phyloP scores from a whole-genome alignment of 2,113 vertebrate species.

The Antechinus stuartii region DNA sequence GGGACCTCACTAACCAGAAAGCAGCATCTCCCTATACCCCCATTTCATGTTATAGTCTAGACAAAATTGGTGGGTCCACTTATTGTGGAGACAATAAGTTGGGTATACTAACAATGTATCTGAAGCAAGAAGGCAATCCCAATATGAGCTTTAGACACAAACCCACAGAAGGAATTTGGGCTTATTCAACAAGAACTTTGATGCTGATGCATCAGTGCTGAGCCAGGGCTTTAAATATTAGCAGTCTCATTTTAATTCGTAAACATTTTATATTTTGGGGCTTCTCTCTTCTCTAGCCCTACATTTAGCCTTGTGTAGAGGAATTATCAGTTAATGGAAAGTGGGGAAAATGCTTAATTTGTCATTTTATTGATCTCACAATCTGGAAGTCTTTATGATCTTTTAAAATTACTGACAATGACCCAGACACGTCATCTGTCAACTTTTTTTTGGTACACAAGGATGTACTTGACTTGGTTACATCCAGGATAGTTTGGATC shows the following conservation, averaged over 20 bases:
- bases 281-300: background rate
- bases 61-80: background rate
- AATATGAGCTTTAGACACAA: background rate
- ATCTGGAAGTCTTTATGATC: background rate
- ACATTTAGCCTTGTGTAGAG: background rate
- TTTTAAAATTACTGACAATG: background rate
- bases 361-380: background rate
- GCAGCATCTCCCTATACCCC: background rate
- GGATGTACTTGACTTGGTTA: background rate
- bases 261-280: background rate
- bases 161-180: background rate
- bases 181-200: background rate
- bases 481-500: background rate
- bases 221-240: background rate
- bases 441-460: background rate
- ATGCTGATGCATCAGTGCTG: background rate
- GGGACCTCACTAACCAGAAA: background rate
- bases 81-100: background rate
- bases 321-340: background rate
- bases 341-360: background rate
- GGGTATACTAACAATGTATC: background rate
- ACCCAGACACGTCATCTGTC: background rate
- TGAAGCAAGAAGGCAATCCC: background rate
- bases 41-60: background rate
- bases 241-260: background rate